Base-by-base conservation (phyloP, 2,113 vertebrate genomes). In the Nothoprocta perdicaria region DNA sequence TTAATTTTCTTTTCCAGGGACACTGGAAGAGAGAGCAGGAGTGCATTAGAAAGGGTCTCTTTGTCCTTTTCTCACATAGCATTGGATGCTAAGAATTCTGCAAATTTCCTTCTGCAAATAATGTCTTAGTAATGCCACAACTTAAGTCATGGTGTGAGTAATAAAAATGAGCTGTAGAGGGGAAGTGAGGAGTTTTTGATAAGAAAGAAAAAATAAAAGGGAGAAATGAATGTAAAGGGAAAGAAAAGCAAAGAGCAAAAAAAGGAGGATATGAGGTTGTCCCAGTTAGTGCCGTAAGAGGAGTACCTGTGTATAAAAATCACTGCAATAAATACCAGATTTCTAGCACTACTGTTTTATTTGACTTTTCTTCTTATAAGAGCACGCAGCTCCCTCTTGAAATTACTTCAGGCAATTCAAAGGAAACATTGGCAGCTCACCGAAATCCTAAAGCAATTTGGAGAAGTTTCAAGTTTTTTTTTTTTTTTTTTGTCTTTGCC, bases 381-480 rank as follows among this genome's bases (percentile, higher is more conserved):
- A 35, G 11, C 38, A 14, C 52, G 35, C 45, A 92, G 55, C 52
- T 69, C 12, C 31, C 40, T 58, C 61, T 86, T 57, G 41, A 81
- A 84, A 87, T 72, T 27, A 60, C 66, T 74, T 86, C 60, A 65
- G 46, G 62, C 14, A 80, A 80, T 65, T 79, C 68, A 80, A 29
- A 57, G 53, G 77, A 68, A 95, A 48, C 13, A 71, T 45, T 81
- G 31, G 62, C n/a, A 81, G 57, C 72, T 75, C 53, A 84, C 33
- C 82, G 43, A 88, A 94, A 88, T 80, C 40, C 53, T 68, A 68
- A 29, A 88, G 60, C 87, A 89, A 80, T 31, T 15, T 75, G 58
- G 77, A 94, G 18, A 57, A 17, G 6, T 57, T 93, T 80, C 78
- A 90, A 90, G 16, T 65, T 22, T 66, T 86, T 75, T 90, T 62